These are phyloP conservation scores for Taeniopygia guttata DNA, from an alignment of 2,797 vertebrate genomes.

Conservation along the genomic window DNA sequence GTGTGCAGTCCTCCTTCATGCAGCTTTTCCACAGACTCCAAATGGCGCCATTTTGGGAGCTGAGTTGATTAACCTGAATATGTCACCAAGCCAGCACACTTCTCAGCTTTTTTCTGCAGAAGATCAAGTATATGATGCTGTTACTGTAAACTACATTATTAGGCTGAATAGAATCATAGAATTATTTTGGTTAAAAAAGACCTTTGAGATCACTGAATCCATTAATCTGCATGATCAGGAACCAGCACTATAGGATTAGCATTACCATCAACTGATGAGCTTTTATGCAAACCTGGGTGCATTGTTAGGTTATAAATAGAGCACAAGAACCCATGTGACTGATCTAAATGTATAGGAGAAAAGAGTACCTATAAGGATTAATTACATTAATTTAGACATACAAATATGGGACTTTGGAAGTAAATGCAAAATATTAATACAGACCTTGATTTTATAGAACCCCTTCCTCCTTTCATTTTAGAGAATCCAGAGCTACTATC, in stretches of 20 bases:
- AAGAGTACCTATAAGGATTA: neutral
- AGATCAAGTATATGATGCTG: neutral
- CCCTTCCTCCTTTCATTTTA: neutral
- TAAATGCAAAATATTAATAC: neutral
- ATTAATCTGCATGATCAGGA: neutral
- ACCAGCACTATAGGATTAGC: neutral
- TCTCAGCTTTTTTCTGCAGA: neutral
- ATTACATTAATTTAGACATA: neutral
- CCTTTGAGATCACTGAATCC: neutral
- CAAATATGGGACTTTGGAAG: neutral
- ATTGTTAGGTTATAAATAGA: neutral
- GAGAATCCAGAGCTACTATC: neutral
- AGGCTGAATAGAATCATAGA: neutral
- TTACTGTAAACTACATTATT: neutral
- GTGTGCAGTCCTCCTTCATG: neutral
- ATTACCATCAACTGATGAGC: neutral
- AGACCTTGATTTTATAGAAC: neutral
- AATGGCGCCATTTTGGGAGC: neutral
- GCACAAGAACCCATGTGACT: fast-evolving
- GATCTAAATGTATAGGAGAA: neutral
- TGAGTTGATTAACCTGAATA: neutral
- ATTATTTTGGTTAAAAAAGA: neutral
- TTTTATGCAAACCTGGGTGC: neutral
- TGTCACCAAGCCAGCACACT: neutral
- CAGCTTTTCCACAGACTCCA: neutral